phyloP scores from a whole-genome alignment of 2,113 vertebrate species.

The Monarcha castaneiventris region DNA sequence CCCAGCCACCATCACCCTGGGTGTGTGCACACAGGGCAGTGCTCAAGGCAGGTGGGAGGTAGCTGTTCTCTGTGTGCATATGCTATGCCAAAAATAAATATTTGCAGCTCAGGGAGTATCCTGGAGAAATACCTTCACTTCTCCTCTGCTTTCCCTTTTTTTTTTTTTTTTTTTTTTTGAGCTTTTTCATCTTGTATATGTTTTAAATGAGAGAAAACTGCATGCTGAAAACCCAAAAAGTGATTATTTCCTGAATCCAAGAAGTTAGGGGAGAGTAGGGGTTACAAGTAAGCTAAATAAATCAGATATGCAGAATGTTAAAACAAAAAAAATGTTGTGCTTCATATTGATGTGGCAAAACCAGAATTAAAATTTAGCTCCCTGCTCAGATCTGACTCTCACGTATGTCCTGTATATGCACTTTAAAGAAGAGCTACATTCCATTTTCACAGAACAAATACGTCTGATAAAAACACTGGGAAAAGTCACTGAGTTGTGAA shows the following conservation, averaged over 20 bases:
- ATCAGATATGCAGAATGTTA: neutral
- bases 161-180: neutral
- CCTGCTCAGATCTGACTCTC: neutral
- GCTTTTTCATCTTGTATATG: neutral
- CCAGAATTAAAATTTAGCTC: neutral
- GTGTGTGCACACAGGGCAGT: neutral
- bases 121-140: neutral
- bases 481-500: neutral
- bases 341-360: neutral
- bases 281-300: neutral
- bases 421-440: neutral
- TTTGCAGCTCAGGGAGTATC: neutral
- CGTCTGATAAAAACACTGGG: slow-evolving; percentile 13
- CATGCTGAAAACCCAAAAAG: neutral
- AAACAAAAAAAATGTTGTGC: neutral
- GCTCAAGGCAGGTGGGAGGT: neutral
- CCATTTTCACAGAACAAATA: slow-evolving; percentile 3
- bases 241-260: slow-evolving; percentile 28
- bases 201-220: neutral
- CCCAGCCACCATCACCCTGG: no score
- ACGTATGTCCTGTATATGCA: neutral
- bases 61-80: neutral
- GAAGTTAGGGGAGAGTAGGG: neutral
- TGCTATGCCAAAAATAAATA: slow-evolving; percentile 1
- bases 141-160: neutral